These are phyloP conservation scores for Fistularia tabacaria DNA, from an alignment of 2,797 vertebrate species.

Conservation along the genomic window DNA sequence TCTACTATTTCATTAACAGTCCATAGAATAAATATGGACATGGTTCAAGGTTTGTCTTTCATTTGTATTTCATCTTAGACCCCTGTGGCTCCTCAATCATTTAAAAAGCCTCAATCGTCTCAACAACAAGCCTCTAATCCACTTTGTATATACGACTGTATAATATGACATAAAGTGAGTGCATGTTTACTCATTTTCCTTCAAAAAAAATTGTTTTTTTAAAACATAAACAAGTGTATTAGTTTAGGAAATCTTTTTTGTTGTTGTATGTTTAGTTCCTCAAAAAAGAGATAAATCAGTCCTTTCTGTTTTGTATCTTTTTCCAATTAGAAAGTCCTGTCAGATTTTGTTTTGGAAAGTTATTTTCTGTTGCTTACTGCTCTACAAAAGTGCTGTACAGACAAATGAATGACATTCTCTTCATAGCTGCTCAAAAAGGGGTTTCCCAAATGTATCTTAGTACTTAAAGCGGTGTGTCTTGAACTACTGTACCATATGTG, in stretches of 20 bases:
- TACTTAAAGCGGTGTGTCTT: slow-evolving; percentile 48
- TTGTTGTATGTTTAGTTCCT: slow-evolving; percentile 34
- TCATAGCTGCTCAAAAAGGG: slow-evolving; percentile 58
- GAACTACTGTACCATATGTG: slow-evolving; percentile 42
- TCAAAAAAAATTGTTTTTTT: slow-evolving; percentile 61
- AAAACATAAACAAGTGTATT: slow-evolving; percentile 43
- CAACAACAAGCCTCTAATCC: slow-evolving; percentile 55
- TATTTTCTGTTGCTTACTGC: slow-evolving; percentile 33
- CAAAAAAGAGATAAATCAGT: not conserved
- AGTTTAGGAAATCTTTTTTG: slow-evolving; percentile 25
- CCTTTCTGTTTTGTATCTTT: slow-evolving; percentile 15
- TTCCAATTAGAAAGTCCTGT: slow-evolving; percentile 23
- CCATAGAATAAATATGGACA: not conserved
- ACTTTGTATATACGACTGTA: slow-evolving; percentile 74
- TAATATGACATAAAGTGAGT: slow-evolving; percentile 62
- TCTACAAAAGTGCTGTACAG: slow-evolving; percentile 66
- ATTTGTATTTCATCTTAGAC: too few species aligned
- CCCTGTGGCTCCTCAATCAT: slow-evolving; percentile 30
- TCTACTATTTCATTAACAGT: slow-evolving; percentile 15
- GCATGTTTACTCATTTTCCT: slow-evolving; percentile 77
- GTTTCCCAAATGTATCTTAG: slow-evolving; percentile 56
- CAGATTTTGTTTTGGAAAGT: not conserved
- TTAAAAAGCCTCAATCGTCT: slow-evolving; percentile 52
- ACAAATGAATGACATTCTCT: slow-evolving; percentile 62
- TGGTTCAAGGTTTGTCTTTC: too few species aligned